These are phyloP conservation scores for Cephus nigrinus DNA, from an alignment of 2,888 invertebrate species.

Conservation along the genomic window DNA sequence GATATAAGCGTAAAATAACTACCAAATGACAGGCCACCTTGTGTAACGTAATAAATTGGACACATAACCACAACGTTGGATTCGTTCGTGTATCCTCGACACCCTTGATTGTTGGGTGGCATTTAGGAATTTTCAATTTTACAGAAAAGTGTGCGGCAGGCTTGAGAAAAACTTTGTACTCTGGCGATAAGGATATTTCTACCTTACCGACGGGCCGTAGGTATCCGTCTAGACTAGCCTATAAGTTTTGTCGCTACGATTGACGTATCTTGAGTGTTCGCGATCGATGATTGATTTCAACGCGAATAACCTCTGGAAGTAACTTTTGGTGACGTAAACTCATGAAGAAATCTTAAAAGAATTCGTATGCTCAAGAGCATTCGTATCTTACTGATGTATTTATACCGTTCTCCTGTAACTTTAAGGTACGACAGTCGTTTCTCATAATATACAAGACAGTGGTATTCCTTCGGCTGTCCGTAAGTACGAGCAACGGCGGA, in stretches of 20 bases:
- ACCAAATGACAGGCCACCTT: not conserved
- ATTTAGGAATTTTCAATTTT: not conserved
- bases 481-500: not conserved
- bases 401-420: not conserved
- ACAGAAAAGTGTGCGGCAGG: not conserved
- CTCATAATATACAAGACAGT: not conserved
- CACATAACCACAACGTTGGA: not conserved
- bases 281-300: not conserved
- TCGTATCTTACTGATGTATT: not conserved
- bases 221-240: not conserved
- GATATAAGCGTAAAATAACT: not conserved
- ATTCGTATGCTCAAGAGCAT: not conserved
- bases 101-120: not conserved
- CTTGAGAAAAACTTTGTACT: no score
- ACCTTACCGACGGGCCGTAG: not conserved
- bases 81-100: not conserved
- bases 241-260: not conserved
- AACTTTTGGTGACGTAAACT: not conserved
- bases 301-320: not conserved
- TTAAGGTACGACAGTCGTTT: not conserved
- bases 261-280: not conserved
- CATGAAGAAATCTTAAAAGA: not conserved
- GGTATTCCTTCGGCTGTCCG: not conserved
- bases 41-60: not conserved
- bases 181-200: not conserved